These are phyloP conservation scores for Lepilemur ruficaudatus DNA, from an alignment of 2,797 vertebrate species.

Conservation along the genomic window DNA sequence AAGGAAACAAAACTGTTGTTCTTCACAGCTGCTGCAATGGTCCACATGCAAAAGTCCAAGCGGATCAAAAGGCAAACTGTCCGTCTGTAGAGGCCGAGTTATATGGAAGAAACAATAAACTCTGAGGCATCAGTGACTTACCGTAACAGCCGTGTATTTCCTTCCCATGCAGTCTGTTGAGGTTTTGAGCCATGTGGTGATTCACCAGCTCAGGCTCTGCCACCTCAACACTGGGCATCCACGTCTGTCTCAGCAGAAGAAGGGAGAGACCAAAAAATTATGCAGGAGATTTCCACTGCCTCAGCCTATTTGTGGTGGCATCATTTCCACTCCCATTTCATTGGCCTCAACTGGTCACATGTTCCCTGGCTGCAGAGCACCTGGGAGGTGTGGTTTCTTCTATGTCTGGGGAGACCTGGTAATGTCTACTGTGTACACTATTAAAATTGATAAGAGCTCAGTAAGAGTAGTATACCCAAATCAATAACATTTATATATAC, in stretches of 20 bases:
- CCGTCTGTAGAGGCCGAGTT: neutral
- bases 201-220: neutral
- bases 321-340: neutral
- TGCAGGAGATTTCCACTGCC: neutral
- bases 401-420: neutral
- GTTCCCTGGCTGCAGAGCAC: neutral
- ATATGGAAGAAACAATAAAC: neutral
- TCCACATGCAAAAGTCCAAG: constrained; percentile 1
- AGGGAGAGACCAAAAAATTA: neutral
- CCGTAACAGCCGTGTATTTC: neutral
- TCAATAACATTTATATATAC: neutral
- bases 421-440: neutral
- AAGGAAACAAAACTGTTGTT: constrained; percentile 55
- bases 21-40: constrained; percentile 33
- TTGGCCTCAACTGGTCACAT: neutral
- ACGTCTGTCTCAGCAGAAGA: neutral
- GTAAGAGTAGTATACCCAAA: neutral
- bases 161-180: neutral
- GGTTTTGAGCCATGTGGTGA: neutral
- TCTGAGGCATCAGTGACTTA: neutral
- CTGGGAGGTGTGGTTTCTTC: neutral
- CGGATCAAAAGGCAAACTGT: neutral
- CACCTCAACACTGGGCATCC: neutral
- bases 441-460: neutral
- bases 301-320: neutral